Evolutionary conservation across 2,888 invertebrate species (phyloP).

Genomic region (Heliconius ethilla): DNA sequence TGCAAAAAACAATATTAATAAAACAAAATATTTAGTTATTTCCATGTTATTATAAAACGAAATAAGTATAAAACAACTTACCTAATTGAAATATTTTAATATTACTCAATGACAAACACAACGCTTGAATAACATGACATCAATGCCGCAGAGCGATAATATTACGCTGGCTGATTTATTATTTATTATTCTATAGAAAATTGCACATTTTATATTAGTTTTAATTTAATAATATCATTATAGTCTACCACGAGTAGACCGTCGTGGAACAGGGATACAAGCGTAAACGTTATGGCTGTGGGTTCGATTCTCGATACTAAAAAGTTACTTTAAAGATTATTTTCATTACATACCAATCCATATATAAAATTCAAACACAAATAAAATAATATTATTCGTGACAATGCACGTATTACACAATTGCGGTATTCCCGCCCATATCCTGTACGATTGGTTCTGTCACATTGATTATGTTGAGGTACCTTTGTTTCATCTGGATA

Average conservation of each 20-base stretch:
- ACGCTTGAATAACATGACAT: conserved; percentile 3
- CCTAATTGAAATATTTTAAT: conserved; percentile 1
- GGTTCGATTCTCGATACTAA: not conserved
- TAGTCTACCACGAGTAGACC: not conserved
- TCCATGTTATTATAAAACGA: not conserved
- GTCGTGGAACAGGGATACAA: not conserved
- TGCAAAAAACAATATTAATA: not conserved
- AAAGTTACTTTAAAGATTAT: not conserved
- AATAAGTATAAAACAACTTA: not conserved
- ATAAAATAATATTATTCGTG: conserved; percentile 7
- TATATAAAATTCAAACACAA: too few relatives aligned
- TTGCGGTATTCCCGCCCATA: conserved; percentile 24
- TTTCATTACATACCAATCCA: not conserved
- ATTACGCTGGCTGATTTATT: conserved; percentile 4
- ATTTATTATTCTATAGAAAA: not conserved
- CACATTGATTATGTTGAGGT: conserved; percentile 29
- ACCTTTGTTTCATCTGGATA: conserved; percentile 27
- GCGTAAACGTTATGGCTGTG: not conserved
- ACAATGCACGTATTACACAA: conserved; percentile 25
- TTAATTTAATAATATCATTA: not conserved
- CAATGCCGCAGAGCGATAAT: not conserved
- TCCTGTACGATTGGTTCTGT: conserved; percentile 27
- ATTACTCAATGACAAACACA: conserved; percentile 6
- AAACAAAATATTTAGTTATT: not conserved
- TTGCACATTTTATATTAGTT: not conserved